Evolutionary conservation across 2,797 vertebrate genomes (phyloP).

Genomic region (Otolemur crassicaudatus): DNA sequence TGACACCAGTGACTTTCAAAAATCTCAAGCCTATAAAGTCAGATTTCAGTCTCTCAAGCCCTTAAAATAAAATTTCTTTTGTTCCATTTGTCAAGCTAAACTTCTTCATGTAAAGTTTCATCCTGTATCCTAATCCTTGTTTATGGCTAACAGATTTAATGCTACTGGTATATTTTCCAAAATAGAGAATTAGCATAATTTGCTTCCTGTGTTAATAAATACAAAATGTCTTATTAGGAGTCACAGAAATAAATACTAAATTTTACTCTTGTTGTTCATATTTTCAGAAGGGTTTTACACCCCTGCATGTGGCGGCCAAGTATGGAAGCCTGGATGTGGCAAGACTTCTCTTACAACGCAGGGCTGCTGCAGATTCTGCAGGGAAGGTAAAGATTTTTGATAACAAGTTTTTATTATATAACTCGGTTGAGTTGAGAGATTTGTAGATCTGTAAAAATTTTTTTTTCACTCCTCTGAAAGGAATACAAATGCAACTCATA

Average conservation of each 20-base stretch:
- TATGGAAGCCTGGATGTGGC: conserved; percentile 98
- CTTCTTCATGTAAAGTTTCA: neutral
- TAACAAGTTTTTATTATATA: rapidly evolving
- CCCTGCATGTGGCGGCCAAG: conserved; percentile 97
- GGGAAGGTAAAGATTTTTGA: conserved; percentile 92
- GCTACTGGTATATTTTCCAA: neutral
- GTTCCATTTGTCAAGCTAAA: neutral
- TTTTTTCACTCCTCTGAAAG: neutral
- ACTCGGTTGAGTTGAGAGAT: neutral
- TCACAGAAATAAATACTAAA: neutral
- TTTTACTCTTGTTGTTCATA: neutral
- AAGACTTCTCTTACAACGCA: conserved; percentile 95
- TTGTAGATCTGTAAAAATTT: neutral
- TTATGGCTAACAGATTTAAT: neutral
- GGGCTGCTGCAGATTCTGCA: conserved; percentile 93
- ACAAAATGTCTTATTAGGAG: neutral
- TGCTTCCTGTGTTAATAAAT: neutral
- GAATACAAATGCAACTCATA: neutral
- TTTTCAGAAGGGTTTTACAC: conserved; percentile 97
- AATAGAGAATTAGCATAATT: neutral
- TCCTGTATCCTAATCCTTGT: neutral
- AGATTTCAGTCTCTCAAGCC: neutral
- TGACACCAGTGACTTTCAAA: neutral
- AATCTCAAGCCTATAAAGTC: neutral
- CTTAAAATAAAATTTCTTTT: neutral